Percentiles rank a stretch among this genome's conserved stretches.
Conservation (phyloP, 1,140 invertebrate genomes). For the Heliconius hewitsoni region DNA sequence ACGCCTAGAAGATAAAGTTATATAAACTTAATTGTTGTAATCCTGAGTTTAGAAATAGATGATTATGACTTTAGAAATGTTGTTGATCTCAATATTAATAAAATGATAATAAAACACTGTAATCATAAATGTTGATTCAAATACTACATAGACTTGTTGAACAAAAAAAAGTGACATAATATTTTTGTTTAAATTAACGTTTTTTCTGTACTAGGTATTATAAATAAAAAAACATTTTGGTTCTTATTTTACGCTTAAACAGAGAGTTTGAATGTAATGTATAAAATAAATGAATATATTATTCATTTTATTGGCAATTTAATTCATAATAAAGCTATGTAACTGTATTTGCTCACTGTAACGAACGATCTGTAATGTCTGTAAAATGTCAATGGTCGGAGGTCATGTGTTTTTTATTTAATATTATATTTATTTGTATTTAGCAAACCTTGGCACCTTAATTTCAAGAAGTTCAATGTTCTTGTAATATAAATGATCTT, state of each 20-base stretch:
- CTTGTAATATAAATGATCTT: too few species aligned
- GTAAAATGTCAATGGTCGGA: not conserved
- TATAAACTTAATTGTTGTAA: constrained; percentile 14
- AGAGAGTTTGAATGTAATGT: too few species aligned
- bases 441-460: not conserved
- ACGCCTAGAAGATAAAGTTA: constrained; percentile 12
- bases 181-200: too few species aligned
- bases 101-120: not conserved
- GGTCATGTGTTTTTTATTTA: not conserved
- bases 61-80: not conserved
- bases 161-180: too few species aligned
- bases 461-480: too few species aligned
- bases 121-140: too few species aligned
- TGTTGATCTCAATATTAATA: not conserved
- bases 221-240: too few species aligned
- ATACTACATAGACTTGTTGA: not conserved
- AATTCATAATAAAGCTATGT: too few species aligned
- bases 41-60: constrained; percentile 15
- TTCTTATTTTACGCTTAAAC: too few species aligned
- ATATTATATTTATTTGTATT: not conserved
- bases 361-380: not conserved
- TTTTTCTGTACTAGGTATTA: too few species aligned
- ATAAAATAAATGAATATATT: too few species aligned
- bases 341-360: not conserved
- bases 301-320: too few species aligned